These are phyloP conservation scores for Ellobius talpinus DNA, from an alignment of 2,113 vertebrate species.

Conservation along the genomic window DNA sequence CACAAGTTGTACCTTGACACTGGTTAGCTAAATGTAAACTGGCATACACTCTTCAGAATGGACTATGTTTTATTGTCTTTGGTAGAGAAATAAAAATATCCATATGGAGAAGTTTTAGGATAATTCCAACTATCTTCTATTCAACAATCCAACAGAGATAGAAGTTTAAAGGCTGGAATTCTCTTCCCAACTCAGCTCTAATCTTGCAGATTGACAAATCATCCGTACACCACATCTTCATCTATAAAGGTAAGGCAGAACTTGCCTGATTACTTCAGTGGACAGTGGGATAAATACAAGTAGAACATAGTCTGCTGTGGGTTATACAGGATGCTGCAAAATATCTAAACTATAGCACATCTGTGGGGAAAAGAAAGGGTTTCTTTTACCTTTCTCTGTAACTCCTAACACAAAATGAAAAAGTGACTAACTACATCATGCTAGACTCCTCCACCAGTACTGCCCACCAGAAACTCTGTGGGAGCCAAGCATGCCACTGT, in stretches of 20 bases:
- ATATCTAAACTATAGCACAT: background rate
- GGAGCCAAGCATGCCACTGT: background rate
- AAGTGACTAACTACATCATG: background rate
- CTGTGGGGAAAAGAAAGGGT: background rate
- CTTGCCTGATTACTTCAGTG: background rate
- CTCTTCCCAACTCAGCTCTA: background rate
- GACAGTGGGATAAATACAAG: background rate
- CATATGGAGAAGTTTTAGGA: background rate
- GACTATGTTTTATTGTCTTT: background rate
- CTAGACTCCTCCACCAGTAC: background rate
- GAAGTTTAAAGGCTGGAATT: background rate
- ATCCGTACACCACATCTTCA: background rate
- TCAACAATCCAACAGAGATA: background rate
- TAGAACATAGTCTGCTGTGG: background rate
- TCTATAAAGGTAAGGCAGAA: background rate
- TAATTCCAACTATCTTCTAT: constrained; percentile 2
- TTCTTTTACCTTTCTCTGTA: background rate
- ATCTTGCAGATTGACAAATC: background rate
- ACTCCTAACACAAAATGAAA: background rate
- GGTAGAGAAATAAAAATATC: constrained; percentile 7
- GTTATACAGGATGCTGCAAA: background rate
- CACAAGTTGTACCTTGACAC: background rate
- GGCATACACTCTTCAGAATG: background rate
- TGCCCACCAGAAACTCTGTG: background rate
- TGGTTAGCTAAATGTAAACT: background rate